Base-by-base conservation (phyloP, 2,113 vertebrate genomes). In the Labeo rohita region DNA sequence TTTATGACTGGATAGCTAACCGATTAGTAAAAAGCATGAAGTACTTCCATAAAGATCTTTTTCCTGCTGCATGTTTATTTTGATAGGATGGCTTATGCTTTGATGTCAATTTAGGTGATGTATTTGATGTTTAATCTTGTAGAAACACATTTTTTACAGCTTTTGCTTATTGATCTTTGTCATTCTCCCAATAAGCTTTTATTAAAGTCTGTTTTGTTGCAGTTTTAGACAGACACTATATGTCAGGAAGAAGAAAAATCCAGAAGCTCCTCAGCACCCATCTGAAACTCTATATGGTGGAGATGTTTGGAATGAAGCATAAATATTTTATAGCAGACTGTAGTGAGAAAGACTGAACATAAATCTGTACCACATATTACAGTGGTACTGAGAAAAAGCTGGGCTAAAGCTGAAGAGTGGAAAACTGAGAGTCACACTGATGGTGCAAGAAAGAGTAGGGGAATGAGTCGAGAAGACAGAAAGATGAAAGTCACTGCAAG, bases 261-360 rank as follows among this genome's bases (percentile, higher is more conserved):
- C 28, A 45, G 28, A n/a, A 74, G 11, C 16, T 70, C 18, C 61
- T 72, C 11, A 34, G 36, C 10, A 52, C 34, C 52, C 83, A n/a
- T 45, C 68, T 66, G 80, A 84, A 83, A 81, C 82, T 11, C 45
- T 59, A 52, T 70, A 68, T 84, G 36, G 28, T 36, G 68, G 80
- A 86, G 75, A 80, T 56, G 66, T 87, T 80, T 88, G 79, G 52
- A 88, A 87, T 85, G 78, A 70, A 76, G 83, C 79, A 87, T 83
- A 63, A 88, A 90, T 87, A 88, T 88, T 90, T 90, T 83, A 88
- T 84, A 50, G 75, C 63, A 52, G 34, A 76, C 50, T 87, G 59
- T 78, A 83, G 59, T 82, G 86, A 87, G 74, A 72, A 78, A 65
- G 39, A 56, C 72, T 43, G 68, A 73, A 73, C 86, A 85, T 85